Conservation (phyloP, 2,888 invertebrate species). For the Colostygia pectinataria region DNA sequence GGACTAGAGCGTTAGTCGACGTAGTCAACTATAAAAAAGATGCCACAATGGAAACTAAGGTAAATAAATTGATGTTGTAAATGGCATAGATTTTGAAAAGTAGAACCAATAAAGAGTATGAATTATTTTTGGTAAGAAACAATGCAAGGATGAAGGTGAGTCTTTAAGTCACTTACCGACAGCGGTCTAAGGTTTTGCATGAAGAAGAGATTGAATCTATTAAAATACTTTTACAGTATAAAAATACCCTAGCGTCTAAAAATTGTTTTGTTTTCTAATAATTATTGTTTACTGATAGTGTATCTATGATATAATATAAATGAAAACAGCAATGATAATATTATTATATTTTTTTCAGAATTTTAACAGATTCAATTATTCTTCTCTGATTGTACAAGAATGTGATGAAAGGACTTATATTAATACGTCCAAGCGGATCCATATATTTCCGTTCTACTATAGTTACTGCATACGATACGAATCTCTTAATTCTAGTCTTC, state of each 20-base stretch:
- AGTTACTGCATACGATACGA: conserved; percentile 33
- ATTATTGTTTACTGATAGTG: too few relatives aligned
- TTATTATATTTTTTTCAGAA: too few relatives aligned
- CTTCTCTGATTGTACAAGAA: not conserved
- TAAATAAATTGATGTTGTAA: not conserved
- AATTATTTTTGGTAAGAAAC: conserved; percentile 3
- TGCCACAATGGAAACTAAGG: not conserved
- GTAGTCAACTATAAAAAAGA: not conserved
- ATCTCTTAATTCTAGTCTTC: conserved; percentile 56
- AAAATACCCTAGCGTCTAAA: too few relatives aligned
- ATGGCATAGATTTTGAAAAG: not conserved
- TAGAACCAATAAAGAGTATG: not conserved
- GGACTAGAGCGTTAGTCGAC: not conserved
- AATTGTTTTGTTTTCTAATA: too few relatives aligned
- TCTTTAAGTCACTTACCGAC: not conserved
- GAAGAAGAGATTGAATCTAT: conserved; percentile 6
- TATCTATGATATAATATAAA: too few relatives aligned
- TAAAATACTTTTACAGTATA: not conserved
- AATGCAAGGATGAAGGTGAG: not conserved
- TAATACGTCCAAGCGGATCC: conserved; percentile 38
- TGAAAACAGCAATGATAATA: too few relatives aligned
- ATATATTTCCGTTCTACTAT: conserved; percentile 33
- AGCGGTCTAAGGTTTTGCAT: not conserved
- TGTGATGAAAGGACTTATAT: conserved; percentile 28
- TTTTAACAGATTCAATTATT: conserved; percentile 9